Percentiles rank a stretch among this genome's conserved stretches.
Conservation (phyloP, 2,888 invertebrate species). For the Monochamus alternatus region DNA sequence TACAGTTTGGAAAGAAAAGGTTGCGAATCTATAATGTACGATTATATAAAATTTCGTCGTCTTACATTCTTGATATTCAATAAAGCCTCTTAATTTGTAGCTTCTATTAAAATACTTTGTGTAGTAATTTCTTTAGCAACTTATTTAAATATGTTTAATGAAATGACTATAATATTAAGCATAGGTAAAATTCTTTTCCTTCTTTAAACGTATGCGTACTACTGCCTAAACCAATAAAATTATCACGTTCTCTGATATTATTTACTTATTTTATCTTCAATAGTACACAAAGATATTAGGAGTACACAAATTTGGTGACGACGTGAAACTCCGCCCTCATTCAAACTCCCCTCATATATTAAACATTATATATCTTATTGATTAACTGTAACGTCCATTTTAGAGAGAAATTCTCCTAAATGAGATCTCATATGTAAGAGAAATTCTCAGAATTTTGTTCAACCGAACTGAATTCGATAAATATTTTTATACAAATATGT, state of each 20-base stretch:
- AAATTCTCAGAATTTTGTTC: not conserved
- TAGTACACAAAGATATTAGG: constrained; percentile 30
- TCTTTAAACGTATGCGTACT: not conserved
- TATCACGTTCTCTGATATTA: constrained; percentile 20
- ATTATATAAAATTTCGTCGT: no score
- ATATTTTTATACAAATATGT: no score
- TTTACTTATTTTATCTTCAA: constrained; percentile 35
- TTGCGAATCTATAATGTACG: no score
- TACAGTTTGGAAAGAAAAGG: no score
- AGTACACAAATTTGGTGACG: constrained; percentile 38
- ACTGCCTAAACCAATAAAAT: constrained; percentile 7
- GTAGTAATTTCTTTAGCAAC: no score
- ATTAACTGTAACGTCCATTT: constrained; percentile 36
- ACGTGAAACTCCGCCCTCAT: constrained; percentile 33
- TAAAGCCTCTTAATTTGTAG: no score
- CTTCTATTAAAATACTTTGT: no score
- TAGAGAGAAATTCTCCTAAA: constrained; percentile 13
- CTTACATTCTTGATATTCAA: no score
- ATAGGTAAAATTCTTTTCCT: not conserved
- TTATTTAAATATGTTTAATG: no score
- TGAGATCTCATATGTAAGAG: not conserved
- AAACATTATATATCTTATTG: constrained; percentile 31
- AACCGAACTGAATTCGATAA: no score
- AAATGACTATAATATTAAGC: no score
- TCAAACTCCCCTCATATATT: constrained; percentile 31